Evolutionary conservation across 2,888 invertebrate species (phyloP).

Genomic region (Stomorhina lunata): DNA sequence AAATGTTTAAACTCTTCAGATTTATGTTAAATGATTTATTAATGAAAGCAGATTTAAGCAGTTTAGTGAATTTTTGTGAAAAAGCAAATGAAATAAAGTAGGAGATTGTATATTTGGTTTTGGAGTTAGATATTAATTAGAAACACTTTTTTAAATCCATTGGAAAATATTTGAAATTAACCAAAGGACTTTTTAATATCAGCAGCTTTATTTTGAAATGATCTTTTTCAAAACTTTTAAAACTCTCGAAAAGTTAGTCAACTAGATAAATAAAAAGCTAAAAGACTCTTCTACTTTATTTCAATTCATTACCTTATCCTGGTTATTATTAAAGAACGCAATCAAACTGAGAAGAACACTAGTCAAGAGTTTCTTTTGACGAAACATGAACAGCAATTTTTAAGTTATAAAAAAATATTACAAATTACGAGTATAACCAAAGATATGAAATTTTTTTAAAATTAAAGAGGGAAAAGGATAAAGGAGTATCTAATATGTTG

Average conservation of each 20-base stretch:
- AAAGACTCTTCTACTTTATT: conserved; percentile 30
- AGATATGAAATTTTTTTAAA: background rate
- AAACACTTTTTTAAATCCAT: background rate
- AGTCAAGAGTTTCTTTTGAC: conserved; percentile 7
- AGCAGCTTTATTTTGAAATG: background rate
- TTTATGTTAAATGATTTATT: conserved; percentile 68
- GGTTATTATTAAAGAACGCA: background rate
- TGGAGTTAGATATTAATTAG: background rate
- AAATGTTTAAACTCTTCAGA: conserved; percentile 67
- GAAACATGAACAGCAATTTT: background rate
- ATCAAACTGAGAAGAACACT: background rate
- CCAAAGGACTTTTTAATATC: background rate
- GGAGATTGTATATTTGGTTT: conserved; percentile 13
- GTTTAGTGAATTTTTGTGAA: background rate
- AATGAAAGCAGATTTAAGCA: background rate
- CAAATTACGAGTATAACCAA: background rate
- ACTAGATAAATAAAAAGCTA: conserved; percentile 33
- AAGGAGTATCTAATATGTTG: background rate
- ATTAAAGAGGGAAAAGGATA: background rate
- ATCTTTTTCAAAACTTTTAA: background rate
- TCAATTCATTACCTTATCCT: background rate
- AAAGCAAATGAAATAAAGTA: background rate
- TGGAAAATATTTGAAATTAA: background rate
- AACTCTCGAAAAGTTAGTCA: conserved; percentile 48
- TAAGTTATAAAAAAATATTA: background rate